Conservation (phyloP, 2,797 vertebrate species). For the Macropus fuliginosus region DNA sequence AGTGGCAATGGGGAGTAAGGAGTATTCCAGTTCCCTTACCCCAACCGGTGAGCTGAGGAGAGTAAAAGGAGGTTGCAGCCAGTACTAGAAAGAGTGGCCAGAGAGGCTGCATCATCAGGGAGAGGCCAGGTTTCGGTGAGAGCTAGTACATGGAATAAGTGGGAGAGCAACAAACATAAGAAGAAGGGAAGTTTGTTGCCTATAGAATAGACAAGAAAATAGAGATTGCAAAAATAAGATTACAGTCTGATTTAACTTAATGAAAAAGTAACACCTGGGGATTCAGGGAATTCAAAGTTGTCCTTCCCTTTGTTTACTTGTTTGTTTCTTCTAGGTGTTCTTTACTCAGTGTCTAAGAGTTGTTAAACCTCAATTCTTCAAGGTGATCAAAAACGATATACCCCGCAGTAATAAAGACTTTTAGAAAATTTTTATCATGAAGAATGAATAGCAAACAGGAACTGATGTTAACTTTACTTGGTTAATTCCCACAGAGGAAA, state of each 20-base stretch:
- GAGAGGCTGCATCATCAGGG: no score
- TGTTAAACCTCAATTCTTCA: conserved; percentile 78
- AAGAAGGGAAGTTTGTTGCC: neutral
- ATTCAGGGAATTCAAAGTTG: neutral
- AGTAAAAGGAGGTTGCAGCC: no score
- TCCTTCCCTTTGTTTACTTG: neutral
- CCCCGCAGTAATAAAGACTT: conserved; percentile 24
- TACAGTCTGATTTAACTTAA: conserved; percentile 1
- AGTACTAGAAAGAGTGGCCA: no score
- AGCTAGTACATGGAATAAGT: no score
- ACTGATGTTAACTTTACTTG: neutral
- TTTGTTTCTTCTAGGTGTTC: conserved; percentile 80
- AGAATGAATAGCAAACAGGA: conserved; percentile 29
- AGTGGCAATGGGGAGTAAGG: no score
- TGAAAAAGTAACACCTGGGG: conserved; percentile 26
- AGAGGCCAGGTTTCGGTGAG: no score
- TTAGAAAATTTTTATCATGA: conserved; percentile 32
- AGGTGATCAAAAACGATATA: conserved; percentile 56
- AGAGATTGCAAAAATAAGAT: no score
- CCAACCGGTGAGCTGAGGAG: no score
- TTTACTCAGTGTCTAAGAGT: conserved; percentile 87
- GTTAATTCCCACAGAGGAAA: neutral
- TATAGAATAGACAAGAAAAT: conserved; percentile 20
- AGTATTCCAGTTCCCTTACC: no score
- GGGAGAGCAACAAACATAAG: neutral